Evolutionary conservation across 1,140 invertebrate genomes (phyloP).

Genomic region (Pteromalus puparum): DNA sequence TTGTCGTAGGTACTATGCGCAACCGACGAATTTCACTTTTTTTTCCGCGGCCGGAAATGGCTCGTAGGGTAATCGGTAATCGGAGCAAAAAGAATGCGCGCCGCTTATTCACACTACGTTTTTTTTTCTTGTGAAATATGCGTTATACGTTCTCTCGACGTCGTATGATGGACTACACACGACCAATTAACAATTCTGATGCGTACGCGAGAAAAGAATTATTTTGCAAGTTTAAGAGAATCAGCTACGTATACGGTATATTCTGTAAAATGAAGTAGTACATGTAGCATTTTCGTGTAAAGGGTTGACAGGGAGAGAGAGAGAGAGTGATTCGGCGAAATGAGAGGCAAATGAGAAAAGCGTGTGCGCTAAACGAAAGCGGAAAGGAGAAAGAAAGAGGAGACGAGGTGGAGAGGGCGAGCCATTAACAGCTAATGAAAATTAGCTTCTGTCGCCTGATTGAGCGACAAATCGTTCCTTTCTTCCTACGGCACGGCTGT

Average conservation of each 20-base stretch:
- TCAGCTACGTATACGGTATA: background rate
- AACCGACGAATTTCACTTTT: conserved; percentile 54
- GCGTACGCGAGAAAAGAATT: background rate
- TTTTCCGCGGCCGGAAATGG: conserved; percentile 63
- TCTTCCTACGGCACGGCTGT: conserved; percentile 67
- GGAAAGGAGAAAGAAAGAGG: conserved; percentile 58
- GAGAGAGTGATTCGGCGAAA: conserved; percentile 41
- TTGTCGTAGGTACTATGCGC: conserved; percentile 56
- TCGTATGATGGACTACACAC: background rate
- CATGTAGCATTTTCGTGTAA: background rate
- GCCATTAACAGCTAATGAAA: conserved; percentile 76
- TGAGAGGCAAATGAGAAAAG: conserved; percentile 60
- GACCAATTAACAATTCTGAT: background rate
- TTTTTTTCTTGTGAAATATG: conserved; percentile 18
- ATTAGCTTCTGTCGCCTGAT: conserved; percentile 75
- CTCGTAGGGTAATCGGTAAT: conserved; percentile 69
- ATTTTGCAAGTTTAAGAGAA: background rate
- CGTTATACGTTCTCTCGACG: background rate
- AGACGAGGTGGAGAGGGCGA: conserved; percentile 51
- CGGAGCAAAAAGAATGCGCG: conserved; percentile 53
- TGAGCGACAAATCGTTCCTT: conserved; percentile 75
- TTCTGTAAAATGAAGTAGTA: background rate
- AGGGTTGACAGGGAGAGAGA: background rate
- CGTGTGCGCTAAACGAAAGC: conserved; percentile 56
- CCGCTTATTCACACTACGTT: conserved; percentile 49